A percentile compares a stretch with the other conserved stretches of the same genome.
Evolutionary conservation across 2,113 vertebrate genomes (phyloP).

Genomic region (Microcebus jonahi): DNA sequence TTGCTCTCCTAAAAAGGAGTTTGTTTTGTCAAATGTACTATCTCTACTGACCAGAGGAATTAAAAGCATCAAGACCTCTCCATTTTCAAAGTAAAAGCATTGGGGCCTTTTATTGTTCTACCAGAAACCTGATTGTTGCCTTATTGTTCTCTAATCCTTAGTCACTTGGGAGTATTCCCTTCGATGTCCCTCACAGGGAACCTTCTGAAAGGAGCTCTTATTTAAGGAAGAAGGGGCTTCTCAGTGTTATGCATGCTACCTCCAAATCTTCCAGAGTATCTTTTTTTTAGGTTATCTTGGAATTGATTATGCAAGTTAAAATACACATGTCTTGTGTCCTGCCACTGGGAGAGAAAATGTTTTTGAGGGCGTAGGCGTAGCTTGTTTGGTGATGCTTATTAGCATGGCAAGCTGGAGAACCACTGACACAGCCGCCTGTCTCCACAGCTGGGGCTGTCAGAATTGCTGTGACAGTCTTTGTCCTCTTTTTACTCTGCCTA

Average conservation of each 20-base stretch:
- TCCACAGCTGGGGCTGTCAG: constrained; percentile 43
- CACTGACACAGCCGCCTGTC: neutral
- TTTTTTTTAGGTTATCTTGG: neutral
- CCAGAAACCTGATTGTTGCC: neutral
- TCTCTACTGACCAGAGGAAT: neutral
- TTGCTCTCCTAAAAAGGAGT: neutral
- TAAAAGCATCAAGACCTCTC: neutral
- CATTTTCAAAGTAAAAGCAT: neutral
- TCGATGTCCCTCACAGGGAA: neutral
- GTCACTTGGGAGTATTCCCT: neutral
- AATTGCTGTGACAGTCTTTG: neutral
- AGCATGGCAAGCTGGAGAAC: neutral
- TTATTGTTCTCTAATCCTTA: neutral
- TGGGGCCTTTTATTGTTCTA: neutral
- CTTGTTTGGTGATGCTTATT: neutral
- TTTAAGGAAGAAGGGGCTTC: neutral
- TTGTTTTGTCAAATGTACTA: neutral
- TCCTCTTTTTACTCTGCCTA: constrained; percentile 36
- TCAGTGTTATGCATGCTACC: neutral
- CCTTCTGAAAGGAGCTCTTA: neutral
- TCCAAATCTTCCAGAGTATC: neutral
- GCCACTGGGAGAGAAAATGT: neutral
- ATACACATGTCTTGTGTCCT: neutral
- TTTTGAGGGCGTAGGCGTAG: neutral
- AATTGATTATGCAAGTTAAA: constrained; percentile 33